These are phyloP conservation scores for Penaeus monodon DNA, from an alignment of 2,888 invertebrate genomes.

Conservation along the genomic window DNA sequence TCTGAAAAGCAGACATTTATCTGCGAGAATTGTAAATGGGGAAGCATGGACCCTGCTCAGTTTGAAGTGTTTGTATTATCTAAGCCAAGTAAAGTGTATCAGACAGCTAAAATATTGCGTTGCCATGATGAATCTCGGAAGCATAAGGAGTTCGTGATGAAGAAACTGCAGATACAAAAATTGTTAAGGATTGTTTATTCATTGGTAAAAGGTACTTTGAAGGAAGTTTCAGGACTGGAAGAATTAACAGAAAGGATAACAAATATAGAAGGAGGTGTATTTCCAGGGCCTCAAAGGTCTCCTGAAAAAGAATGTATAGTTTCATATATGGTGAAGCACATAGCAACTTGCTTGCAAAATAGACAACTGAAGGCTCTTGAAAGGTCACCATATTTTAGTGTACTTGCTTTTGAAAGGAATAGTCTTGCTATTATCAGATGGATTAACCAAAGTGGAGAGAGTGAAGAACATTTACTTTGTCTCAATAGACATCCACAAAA, in stretches of 20 bases:
- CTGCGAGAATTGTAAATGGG: constrained; percentile 17
- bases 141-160: neutral
- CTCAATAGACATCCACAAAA: neutral
- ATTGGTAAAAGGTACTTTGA: neutral
- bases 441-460: constrained; percentile 13
- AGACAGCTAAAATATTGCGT: constrained; percentile 19
- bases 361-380: neutral
- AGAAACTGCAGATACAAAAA: neutral
- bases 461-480: constrained; percentile 30
- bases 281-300: constrained; percentile 22
- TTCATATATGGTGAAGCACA: constrained; percentile 23
- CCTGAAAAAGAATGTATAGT: constrained; percentile 7
- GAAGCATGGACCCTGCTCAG: neutral
- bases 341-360: constrained; percentile 12
- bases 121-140: neutral
- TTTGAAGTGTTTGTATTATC: constrained; percentile 4
- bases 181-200: constrained; percentile 11
- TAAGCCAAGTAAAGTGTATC: constrained; percentile 7
- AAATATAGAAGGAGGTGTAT: constrained; percentile 6
- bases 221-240: constrained; percentile 8
- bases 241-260: neutral
- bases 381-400: constrained; percentile 23
- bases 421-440: constrained; percentile 9
- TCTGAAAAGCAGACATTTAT: neutral
- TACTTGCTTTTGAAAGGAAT: neutral